Evolutionary conservation across 2,888 invertebrate genomes (phyloP).

Genomic region (Halictus quadricinctus): DNA sequence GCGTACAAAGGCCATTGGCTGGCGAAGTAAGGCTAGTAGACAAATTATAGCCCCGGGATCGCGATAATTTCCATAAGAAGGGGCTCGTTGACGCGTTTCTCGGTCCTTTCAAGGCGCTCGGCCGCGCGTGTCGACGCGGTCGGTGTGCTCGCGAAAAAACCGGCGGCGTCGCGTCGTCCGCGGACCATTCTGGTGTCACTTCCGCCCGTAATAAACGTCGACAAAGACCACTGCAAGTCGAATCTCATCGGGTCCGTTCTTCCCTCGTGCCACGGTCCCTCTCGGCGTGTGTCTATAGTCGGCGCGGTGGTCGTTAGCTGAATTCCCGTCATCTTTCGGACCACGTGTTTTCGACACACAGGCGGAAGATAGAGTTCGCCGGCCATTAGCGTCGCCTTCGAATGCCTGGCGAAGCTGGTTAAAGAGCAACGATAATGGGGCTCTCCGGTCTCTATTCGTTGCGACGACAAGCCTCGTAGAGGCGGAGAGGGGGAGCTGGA

Average conservation of each 20-base stretch:
- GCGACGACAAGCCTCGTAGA: neutral
- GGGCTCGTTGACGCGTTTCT: conserved; percentile 42
- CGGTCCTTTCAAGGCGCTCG: conserved; percentile 44
- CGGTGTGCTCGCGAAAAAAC: conserved; percentile 24
- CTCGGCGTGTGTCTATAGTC: neutral
- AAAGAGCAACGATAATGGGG: conserved; percentile 5
- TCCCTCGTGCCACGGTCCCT: neutral
- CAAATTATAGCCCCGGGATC: neutral
- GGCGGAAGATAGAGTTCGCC: conserved; percentile 31
- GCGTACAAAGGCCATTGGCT: neutral
- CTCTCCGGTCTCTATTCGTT: neutral
- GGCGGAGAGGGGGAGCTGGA: neutral
- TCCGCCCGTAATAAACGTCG: conserved; percentile 67
- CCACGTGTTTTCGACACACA: conserved; percentile 24
- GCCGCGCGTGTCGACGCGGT: conserved; percentile 1
- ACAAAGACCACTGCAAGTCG: conserved; percentile 7
- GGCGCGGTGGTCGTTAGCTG: conserved; percentile 44
- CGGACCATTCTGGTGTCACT: conserved; percentile 69
- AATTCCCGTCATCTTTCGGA: conserved; percentile 20
- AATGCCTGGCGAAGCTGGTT: neutral
- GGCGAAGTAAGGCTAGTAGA: neutral
- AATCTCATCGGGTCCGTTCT: conserved; percentile 33
- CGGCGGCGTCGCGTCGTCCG: conserved; percentile 35
- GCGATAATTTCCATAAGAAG: conserved; percentile 25
- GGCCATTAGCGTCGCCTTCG: conserved; percentile 42